A percentile compares a stretch with the other conserved stretches of the same genome.
phyloP scores from a whole-genome alignment of 2,797 vertebrate species.

The Sorex maritimensis region DNA sequence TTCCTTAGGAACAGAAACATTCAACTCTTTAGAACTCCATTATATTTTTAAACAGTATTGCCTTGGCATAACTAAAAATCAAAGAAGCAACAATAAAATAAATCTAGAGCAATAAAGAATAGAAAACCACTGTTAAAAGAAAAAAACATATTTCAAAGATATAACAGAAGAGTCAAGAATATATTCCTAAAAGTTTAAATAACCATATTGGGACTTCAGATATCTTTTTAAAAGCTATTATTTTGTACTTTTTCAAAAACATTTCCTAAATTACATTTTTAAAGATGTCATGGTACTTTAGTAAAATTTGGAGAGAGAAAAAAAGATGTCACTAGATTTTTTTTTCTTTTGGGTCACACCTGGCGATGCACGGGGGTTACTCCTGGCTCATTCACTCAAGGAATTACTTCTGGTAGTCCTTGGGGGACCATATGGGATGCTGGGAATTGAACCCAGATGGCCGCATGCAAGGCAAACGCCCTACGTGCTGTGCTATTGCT shows the following conservation, averaged over 20 bases:
- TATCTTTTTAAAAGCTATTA: neutral
- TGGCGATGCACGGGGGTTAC: too few relatives aligned
- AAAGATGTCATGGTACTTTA: neutral
- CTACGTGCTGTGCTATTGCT: too few relatives aligned
- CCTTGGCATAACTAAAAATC: slow-evolving; percentile 49
- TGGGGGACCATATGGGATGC: too few relatives aligned
- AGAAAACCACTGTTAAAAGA: slow-evolving; percentile 44
- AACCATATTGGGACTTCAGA: slow-evolving; percentile 30
- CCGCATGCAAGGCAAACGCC: too few relatives aligned
- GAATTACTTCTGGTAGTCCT: too few relatives aligned
- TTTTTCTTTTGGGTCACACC: too few relatives aligned
- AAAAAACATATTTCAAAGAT: slow-evolving; percentile 29
- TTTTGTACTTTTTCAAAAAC: neutral
- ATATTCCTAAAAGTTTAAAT: slow-evolving; percentile 20
- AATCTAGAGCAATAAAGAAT: slow-evolving; percentile 11
- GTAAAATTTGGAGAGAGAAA: too few relatives aligned
- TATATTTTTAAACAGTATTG: slow-evolving; percentile 29
- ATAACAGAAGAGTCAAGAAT: neutral
- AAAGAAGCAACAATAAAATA: slow-evolving; percentile 43
- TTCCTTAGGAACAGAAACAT: slow-evolving; percentile 51
- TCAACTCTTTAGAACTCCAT: slow-evolving; percentile 9
- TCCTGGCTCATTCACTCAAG: too few relatives aligned
- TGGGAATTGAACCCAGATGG: too few relatives aligned
- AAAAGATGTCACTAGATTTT: too few relatives aligned
- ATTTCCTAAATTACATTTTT: slow-evolving; percentile 35